phyloP scores from a whole-genome alignment of 1,140 invertebrate species.

The Drosophila pectinifera region DNA sequence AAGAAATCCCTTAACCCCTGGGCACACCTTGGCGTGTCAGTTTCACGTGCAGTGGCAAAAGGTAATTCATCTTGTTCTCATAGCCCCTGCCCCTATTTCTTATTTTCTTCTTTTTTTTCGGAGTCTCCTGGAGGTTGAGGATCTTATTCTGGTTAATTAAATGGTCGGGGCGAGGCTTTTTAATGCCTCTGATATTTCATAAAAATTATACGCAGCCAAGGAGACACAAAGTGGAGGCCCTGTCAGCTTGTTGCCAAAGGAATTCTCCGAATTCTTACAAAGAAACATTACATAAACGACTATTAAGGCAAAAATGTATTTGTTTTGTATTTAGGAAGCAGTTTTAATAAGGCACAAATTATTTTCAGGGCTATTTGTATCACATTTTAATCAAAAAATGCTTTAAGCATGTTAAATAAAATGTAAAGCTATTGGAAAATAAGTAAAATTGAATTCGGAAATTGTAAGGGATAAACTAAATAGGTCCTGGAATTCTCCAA shows the following conservation, averaged over 20 bases:
- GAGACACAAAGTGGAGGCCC: not conserved
- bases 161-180: slow-evolving; percentile 55
- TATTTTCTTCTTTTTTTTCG: slow-evolving; percentile 4
- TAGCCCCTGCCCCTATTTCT: slow-evolving; percentile 6
- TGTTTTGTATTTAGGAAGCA: too few species aligned
- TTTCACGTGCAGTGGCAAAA: slow-evolving; percentile 83
- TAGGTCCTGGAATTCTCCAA: not conserved
- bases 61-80: slow-evolving; percentile 79
- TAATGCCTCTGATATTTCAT: slow-evolving; percentile 51
- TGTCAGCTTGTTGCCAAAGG: not conserved
- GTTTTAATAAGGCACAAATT: too few species aligned
- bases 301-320: not conserved
- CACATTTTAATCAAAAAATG: not conserved
- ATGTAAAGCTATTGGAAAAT: not conserved
- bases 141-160: slow-evolving; percentile 51
- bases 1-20: slow-evolving; percentile 6
- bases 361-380: too few species aligned
- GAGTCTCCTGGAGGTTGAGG: slow-evolving; percentile 1
- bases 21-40: slow-evolving; percentile 68
- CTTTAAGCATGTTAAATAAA: too few species aligned
- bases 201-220: slow-evolving; percentile 16
- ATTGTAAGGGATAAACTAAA: not conserved
- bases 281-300: not conserved
- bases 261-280: not conserved
- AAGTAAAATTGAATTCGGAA: slow-evolving; percentile 87